These are phyloP conservation scores for Cricetomys ansorgei DNA, from an alignment of 2,113 vertebrate genomes.

Conservation along the genomic window DNA sequence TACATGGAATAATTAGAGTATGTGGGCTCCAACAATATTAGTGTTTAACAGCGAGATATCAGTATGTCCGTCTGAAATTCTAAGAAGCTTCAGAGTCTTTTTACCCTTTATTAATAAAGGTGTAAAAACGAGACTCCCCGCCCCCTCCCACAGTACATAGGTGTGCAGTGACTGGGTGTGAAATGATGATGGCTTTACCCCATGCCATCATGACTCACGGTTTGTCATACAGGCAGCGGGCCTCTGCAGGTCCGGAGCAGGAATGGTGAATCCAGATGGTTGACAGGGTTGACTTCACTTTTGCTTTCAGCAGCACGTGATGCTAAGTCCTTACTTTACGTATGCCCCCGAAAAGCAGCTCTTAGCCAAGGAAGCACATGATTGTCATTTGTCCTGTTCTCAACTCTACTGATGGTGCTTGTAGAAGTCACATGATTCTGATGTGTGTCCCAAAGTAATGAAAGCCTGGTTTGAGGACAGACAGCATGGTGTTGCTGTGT, in stretches of 20 bases:
- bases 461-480: neutral
- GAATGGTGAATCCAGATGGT: neutral
- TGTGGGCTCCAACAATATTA: conserved; percentile 39
- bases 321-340: neutral
- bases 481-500: neutral
- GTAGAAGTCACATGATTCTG: conserved; percentile 28
- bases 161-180: neutral
- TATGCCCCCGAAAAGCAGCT: neutral
- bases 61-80: conserved; percentile 23
- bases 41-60: neutral
- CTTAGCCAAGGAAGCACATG: neutral
- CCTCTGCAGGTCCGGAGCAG: neutral
- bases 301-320: neutral
- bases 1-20: conserved; percentile 33
- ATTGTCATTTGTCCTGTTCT: conserved; percentile 32
- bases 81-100: conserved; percentile 27
- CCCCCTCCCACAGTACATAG: neutral
- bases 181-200: conserved; percentile 12
- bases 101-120: conserved; percentile 19
- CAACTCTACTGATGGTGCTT: neutral
- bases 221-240: neutral
- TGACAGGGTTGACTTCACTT: conserved; percentile 1
- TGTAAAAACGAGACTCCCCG: neutral
- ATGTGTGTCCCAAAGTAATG: neutral
- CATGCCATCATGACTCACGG: neutral